phyloP scores from a whole-genome alignment of 2,888 invertebrate species.

The Sialis lutaria region DNA sequence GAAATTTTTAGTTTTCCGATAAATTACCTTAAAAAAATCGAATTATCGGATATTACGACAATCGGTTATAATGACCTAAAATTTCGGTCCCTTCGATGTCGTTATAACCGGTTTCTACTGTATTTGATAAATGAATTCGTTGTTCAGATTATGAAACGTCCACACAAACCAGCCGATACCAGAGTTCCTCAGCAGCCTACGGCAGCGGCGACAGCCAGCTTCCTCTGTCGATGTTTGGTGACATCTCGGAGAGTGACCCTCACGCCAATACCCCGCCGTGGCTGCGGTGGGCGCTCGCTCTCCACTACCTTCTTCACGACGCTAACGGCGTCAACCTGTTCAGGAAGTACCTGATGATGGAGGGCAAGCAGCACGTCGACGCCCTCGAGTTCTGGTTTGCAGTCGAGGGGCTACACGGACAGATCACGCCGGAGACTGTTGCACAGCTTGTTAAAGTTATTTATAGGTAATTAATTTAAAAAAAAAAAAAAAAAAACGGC shows the following conservation, averaged over 20 bases:
- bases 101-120: too few species aligned
- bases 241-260: constrained; percentile 4
- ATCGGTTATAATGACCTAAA: too few species aligned
- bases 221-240: constrained; percentile 3
- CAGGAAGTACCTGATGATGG: constrained; percentile 62
- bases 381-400: constrained; percentile 89
- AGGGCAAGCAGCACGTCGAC: constrained; percentile 61
- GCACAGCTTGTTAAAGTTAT: constrained; percentile 67
- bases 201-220: background rate
- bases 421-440: constrained; percentile 51
- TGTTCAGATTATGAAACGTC: too few species aligned
- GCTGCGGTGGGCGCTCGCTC: constrained; percentile 76
- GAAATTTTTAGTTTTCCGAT: too few species aligned
- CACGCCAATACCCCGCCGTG: constrained; percentile 40
- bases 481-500: background rate
- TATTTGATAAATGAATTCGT: too few species aligned
- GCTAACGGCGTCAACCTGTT: constrained; percentile 79
- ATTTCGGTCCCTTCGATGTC: too few species aligned
- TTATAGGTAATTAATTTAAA: constrained; percentile 40
- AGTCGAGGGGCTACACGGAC: constrained; percentile 71
- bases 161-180: too few species aligned
- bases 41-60: too few species aligned
- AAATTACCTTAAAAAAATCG: too few species aligned
- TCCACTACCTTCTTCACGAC: constrained; percentile 73
- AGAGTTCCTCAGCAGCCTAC: too few species aligned